Evolutionary conservation across 2,888 invertebrate species (phyloP).

Genomic region (Argynnis bischoffii): DNA sequence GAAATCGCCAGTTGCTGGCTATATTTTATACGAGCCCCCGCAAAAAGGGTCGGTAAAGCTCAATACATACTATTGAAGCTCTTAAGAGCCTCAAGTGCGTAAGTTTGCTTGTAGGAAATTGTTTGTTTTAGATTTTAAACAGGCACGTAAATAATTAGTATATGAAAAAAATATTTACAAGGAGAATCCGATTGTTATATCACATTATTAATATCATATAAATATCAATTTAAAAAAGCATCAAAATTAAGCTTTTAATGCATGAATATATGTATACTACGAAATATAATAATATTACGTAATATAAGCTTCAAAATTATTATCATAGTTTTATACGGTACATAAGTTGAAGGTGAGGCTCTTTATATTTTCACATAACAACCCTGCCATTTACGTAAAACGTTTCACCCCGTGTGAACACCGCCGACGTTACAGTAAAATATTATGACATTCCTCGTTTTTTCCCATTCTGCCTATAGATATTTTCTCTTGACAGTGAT

Average conservation of each 20-base stretch:
- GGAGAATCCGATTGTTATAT: not conserved
- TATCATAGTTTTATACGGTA: constrained; percentile 4
- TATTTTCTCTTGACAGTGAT: constrained; percentile 71
- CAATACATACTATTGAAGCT: constrained; percentile 47
- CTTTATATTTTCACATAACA: constrained; percentile 16
- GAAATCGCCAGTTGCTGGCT: constrained; percentile 68
- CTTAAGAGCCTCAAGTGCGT: constrained; percentile 26
- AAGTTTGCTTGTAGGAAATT: constrained; percentile 25
- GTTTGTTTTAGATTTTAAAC: constrained; percentile 13
- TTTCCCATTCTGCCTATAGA: constrained; percentile 65
- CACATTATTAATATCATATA: not conserved
- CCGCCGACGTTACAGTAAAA: constrained; percentile 56
- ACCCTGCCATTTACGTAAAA: constrained; percentile 18
- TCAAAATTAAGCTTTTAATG: not conserved
- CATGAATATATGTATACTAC: not conserved
- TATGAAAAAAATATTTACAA: not conserved
- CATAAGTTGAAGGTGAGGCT: constrained; percentile 2
- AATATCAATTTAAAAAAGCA: not conserved
- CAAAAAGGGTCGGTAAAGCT: constrained; percentile 53
- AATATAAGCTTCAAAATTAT: constrained; percentile 1
- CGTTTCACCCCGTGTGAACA: constrained; percentile 29
- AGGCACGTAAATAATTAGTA: constrained; percentile 10
- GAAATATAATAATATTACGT: constrained; percentile 7
- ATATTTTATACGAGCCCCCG: constrained; percentile 74
- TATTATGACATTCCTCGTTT: constrained; percentile 71